These are phyloP conservation scores for Drosophila maculinotata DNA, from an alignment of 2,888 invertebrate species.

Conservation along the genomic window DNA sequence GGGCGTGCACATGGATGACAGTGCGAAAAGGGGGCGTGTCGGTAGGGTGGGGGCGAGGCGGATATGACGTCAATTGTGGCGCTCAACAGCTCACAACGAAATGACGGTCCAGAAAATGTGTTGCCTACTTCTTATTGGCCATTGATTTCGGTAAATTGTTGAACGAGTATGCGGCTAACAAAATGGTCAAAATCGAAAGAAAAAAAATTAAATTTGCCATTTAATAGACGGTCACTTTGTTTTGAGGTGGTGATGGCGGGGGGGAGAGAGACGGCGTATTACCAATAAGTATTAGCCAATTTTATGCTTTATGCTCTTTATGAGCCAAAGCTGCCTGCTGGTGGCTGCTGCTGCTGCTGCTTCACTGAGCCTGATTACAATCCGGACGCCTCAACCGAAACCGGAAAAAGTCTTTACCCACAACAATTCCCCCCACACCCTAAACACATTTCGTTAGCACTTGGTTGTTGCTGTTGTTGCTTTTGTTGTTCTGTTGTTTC, in stretches of 20 bases:
- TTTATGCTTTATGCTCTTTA: constrained; percentile 79
- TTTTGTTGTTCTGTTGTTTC: constrained; percentile 28
- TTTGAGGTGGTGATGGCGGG: neutral
- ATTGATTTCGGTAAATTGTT: constrained; percentile 69
- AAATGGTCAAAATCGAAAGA: constrained; percentile 44
- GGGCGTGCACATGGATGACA: constrained; percentile 74
- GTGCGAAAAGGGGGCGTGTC: constrained; percentile 37
- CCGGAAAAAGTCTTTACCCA: constrained; percentile 54
- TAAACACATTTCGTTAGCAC: constrained; percentile 40
- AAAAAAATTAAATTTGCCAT: constrained; percentile 11
- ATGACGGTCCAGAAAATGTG: constrained; percentile 73
- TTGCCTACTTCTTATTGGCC: constrained; percentile 78
- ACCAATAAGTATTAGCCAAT: constrained; percentile 71
- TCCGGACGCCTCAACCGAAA: constrained; percentile 40
- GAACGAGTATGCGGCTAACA: constrained; percentile 29
- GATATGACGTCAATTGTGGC: constrained; percentile 27
- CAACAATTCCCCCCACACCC: constrained; percentile 45
- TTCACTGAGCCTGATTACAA: constrained; percentile 48
- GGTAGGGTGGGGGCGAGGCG: constrained; percentile 1
- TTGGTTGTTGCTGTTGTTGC: constrained; percentile 15
- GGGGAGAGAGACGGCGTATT: neutral
- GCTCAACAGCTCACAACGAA: constrained; percentile 59
- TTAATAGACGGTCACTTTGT: constrained; percentile 37
- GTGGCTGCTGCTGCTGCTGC: constrained; percentile 43
- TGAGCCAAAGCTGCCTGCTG: constrained; percentile 46